Conservation (phyloP, 2,888 invertebrate species). For the Villa cingulata region DNA sequence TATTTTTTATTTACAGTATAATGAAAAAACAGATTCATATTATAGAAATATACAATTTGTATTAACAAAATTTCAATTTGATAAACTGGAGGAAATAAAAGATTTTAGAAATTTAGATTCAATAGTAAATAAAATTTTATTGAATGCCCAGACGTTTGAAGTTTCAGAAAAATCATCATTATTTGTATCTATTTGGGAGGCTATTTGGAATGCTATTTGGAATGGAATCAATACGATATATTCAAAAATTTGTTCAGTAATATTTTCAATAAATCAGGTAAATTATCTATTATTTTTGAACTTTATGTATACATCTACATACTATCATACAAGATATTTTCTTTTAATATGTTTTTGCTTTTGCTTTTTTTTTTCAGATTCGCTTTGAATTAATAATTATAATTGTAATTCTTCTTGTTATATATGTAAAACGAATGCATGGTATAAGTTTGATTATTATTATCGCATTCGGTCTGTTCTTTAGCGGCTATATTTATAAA, state of each 20-base stretch:
- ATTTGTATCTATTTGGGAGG: too few species aligned
- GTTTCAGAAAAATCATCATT: too few species aligned
- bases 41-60: slow-evolving; percentile 12
- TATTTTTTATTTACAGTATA: not conserved
- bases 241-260: too few species aligned
- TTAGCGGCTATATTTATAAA: slow-evolving; percentile 24
- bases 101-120: slow-evolving; percentile 28
- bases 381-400: slow-evolving; percentile 18
- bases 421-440: slow-evolving; percentile 17
- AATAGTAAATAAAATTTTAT: slow-evolving; percentile 21
- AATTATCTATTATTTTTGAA: too few species aligned
- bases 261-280: too few species aligned
- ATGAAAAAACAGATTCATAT: not conserved
- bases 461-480: slow-evolving; percentile 11
- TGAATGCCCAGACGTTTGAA: too few species aligned
- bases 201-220: too few species aligned
- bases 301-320: too few species aligned
- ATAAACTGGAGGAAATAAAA: slow-evolving; percentile 18
- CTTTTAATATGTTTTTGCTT: too few species aligned
- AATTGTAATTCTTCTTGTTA: slow-evolving; percentile 13
- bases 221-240: too few species aligned
- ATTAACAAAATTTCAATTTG: slow-evolving; percentile 19
- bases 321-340: too few species aligned
- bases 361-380: slow-evolving; percentile 16
- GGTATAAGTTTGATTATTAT: not conserved